Conservation (phyloP, 2,888 invertebrate species). For the Eupithecia pulchellata region DNA sequence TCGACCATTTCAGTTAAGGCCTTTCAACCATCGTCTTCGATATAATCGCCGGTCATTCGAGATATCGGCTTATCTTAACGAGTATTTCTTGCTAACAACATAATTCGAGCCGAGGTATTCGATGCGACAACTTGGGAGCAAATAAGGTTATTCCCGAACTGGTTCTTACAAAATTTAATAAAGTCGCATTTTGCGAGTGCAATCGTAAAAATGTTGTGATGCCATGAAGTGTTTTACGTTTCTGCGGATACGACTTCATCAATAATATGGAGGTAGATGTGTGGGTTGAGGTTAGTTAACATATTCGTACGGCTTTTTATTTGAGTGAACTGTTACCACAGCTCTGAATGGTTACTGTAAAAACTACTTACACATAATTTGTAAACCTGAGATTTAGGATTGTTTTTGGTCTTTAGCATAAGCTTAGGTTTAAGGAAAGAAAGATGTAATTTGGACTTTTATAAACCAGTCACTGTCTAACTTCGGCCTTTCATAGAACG, state of each 20-base stretch:
- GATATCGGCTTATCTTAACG: slow-evolving; percentile 30
- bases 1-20: slow-evolving; percentile 21
- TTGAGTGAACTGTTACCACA: not conserved
- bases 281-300: not conserved
- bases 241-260: slow-evolving; percentile 34
- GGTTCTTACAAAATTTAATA: slow-evolving; percentile 66
- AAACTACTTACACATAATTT: too few species aligned
- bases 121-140: slow-evolving; percentile 27
- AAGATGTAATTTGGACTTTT: too few species aligned
- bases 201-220: slow-evolving; percentile 66
- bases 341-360: not conserved
- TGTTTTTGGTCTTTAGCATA: too few species aligned
- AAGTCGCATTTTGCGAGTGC: slow-evolving; percentile 65
- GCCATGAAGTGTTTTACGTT: slow-evolving; percentile 51
- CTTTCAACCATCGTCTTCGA: slow-evolving; percentile 22
- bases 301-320: not conserved
- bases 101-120: slow-evolving; percentile 23
- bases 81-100: slow-evolving; percentile 34
- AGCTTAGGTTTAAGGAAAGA: too few species aligned
- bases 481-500: too few species aligned
- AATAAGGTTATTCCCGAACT: slow-evolving; percentile 42
- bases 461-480: too few species aligned
- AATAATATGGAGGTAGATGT: slow-evolving; percentile 22
- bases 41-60: slow-evolving; percentile 14
- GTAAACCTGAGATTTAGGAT: too few species aligned